Evolutionary conservation across 53 echinoderm and acorn worm genomes (phyloP).

Genomic region (Echinometra lucunter): DNA sequence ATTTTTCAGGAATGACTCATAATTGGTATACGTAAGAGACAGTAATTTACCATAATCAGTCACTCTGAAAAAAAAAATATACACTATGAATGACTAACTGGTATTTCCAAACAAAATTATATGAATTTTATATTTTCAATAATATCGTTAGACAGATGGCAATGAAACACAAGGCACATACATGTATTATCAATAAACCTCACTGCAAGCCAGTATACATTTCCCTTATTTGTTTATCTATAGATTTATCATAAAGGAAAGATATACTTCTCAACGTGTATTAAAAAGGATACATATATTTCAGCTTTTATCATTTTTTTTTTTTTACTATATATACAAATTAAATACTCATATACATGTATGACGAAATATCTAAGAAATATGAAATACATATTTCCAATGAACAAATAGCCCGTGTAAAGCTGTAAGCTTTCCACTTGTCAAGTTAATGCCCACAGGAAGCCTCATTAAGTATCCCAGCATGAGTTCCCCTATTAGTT

Average conservation of each 20-base stretch:
- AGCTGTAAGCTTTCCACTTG: constrained; percentile 46
- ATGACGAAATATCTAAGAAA: too few species aligned
- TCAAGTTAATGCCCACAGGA: constrained; percentile 4
- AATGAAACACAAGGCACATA: neutral
- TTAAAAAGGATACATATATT: too few species aligned
- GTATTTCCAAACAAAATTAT: neutral
- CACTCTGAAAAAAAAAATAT: neutral
- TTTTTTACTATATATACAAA: too few species aligned
- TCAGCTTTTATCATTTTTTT: too few species aligned
- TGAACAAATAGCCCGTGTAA: too few species aligned
- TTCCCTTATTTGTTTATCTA: too few species aligned
- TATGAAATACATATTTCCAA: too few species aligned
- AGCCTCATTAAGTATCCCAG: constrained; percentile 43
- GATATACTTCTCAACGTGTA: neutral
- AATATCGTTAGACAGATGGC: neutral
- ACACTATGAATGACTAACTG: neutral
- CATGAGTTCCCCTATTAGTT: neutral
- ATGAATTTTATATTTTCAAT: neutral
- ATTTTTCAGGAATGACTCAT: constrained; percentile 20
- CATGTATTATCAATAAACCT: neutral
- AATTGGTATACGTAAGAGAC: neutral
- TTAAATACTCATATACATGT: too few species aligned
- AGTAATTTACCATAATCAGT: neutral
- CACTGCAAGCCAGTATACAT: neutral
- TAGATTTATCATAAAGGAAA: neutral